Evolutionary conservation across 2,797 vertebrate genomes (phyloP).

Genomic region (Meda fulgida): DNA sequence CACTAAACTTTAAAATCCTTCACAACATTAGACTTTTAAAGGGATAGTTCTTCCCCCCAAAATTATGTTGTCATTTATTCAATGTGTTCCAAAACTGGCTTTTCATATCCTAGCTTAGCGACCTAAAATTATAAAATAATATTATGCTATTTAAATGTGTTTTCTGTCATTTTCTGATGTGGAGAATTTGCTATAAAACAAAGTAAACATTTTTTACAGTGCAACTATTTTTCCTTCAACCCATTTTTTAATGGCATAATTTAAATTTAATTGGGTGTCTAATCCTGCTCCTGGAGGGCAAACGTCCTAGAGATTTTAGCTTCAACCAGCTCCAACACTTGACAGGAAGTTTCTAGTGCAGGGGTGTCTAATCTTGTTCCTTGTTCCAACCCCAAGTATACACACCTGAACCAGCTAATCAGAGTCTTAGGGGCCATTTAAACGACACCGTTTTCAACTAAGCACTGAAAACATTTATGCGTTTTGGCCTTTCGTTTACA

Average conservation of each 20-base stretch:
- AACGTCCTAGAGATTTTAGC: background rate
- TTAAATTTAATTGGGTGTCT: background rate
- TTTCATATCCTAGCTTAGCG: too few relatives aligned
- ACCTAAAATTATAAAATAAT: too few relatives aligned
- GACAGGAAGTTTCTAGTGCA: too few relatives aligned
- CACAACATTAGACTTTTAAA: background rate
- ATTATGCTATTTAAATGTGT: background rate
- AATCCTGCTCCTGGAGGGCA: background rate
- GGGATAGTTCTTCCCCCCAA: background rate
- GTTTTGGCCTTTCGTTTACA: too few relatives aligned
- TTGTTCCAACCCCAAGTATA: background rate
- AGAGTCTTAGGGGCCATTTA: background rate
- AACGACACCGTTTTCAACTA: too few relatives aligned
- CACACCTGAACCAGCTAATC: background rate
- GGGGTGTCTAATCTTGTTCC: background rate
- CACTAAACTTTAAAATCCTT: background rate
- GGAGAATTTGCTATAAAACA: background rate
- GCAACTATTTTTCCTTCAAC: background rate
- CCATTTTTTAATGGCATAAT: background rate
- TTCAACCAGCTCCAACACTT: background rate
- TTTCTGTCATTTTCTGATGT: background rate
- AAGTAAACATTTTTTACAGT: background rate
- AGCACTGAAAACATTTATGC: too few relatives aligned
- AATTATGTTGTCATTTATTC: background rate
- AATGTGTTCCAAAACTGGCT: background rate